phyloP scores from a whole-genome alignment of 23 tunicate genomes.

The Trididemnum clinides region DNA sequence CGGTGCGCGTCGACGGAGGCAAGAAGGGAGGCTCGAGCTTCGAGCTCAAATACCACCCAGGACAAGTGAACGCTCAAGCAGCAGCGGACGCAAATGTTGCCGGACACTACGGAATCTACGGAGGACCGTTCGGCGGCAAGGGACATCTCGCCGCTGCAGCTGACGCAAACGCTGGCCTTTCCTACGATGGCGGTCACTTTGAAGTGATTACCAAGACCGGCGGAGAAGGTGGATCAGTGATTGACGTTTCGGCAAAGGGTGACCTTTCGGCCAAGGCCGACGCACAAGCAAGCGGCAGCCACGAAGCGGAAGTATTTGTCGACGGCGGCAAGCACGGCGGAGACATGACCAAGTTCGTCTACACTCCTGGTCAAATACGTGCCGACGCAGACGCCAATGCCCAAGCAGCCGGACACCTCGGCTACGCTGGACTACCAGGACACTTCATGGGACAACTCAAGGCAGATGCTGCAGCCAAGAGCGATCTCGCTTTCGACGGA shows the following conservation, averaged over 20 bases:
- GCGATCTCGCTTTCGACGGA: not conserved
- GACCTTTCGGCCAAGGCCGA: not conserved
- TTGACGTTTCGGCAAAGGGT: not conserved
- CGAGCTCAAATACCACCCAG: not conserved
- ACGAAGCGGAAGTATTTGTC: not conserved
- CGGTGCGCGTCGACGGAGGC: not conserved
- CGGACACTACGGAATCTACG: not conserved
- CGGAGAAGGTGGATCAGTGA: not conserved
- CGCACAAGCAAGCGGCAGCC: slow-evolving; percentile 2
- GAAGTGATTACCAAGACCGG: slow-evolving; percentile 9
- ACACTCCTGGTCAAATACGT: not conserved
- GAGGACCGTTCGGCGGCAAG: not conserved
- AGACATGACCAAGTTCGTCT: not conserved
- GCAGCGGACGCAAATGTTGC: not conserved
- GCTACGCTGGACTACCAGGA: slow-evolving; percentile 1
- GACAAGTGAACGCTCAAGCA: not conserved
- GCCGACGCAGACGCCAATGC: not conserved
- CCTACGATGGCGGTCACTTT: slow-evolving; percentile 10
- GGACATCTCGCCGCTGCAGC: not conserved
- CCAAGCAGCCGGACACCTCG: not conserved
- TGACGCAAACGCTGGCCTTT: not conserved
- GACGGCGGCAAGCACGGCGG: not conserved
- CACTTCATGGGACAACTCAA: not conserved
- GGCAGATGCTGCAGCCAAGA: not conserved
- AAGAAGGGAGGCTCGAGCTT: not conserved